Percentiles rank a stretch among this genome's conserved stretches.
Evolutionary conservation across 2,888 invertebrate species (phyloP).

Genomic region (Metopia argyrocephala): DNA sequence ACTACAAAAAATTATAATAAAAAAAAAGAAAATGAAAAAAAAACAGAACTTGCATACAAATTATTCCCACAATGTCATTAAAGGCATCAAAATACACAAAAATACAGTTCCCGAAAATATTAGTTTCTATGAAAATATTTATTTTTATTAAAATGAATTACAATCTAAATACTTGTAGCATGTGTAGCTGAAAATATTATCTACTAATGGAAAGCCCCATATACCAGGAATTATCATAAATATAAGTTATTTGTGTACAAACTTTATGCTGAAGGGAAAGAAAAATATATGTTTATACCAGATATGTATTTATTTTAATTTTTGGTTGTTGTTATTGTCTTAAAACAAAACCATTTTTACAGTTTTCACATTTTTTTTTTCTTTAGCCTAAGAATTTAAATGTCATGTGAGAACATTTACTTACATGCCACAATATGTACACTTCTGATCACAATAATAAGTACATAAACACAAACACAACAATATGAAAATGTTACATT

Average conservation of each 20-base stretch:
- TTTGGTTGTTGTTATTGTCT: not conserved
- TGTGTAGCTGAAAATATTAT: no score
- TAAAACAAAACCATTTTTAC: conserved; percentile 9
- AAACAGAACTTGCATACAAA: conserved; percentile 13
- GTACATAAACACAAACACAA: no score
- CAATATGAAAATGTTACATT: conserved; percentile 8
- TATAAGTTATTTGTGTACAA: no score
- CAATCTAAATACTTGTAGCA: no score
- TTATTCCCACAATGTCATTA: not conserved
- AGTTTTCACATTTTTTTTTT: conserved; percentile 42
- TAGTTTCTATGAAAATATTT: no score
- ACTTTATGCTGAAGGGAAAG: no score
- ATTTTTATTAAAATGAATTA: no score
- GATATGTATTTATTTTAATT: not conserved
- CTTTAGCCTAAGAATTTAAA: conserved; percentile 29
- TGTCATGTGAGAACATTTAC: conserved; percentile 29
- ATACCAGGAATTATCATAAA: not conserved
- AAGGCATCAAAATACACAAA: not conserved
- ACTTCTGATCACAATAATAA: no score
- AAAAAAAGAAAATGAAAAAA: not conserved
- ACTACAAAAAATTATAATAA: not conserved
- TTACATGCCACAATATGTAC: not conserved
- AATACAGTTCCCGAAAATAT: not conserved
- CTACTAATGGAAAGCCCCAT: not conserved
- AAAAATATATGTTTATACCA: no score